Evolutionary conservation across 2,888 invertebrate genomes (phyloP).

Genomic region (Plutella xylostella): DNA sequence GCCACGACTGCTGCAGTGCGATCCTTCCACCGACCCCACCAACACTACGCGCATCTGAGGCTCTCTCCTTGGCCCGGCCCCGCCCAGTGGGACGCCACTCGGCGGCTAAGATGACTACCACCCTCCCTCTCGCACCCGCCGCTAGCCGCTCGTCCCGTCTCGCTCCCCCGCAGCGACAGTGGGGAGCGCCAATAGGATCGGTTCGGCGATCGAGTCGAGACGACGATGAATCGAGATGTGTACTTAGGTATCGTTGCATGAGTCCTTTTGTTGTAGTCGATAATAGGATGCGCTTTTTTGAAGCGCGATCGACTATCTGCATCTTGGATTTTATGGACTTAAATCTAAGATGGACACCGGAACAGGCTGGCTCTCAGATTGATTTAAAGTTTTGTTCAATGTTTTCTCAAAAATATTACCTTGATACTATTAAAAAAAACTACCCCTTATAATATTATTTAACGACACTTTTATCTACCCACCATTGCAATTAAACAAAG

Average conservation of each 20-base stretch:
- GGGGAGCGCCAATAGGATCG: conserved; percentile 69
- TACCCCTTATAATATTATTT: too few relatives aligned
- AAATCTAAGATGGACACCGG: too few relatives aligned
- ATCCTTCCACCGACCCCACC: conserved; percentile 72
- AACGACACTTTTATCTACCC: too few relatives aligned
- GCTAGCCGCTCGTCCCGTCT: conserved; percentile 33
- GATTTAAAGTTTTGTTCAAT: too few relatives aligned
- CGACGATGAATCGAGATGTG: conserved; percentile 70
- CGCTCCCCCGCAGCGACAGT: conserved; percentile 58
- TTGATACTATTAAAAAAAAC: too few relatives aligned
- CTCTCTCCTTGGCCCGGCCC: conserved; percentile 69
- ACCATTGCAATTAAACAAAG: too few relatives aligned
- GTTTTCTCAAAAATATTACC: too few relatives aligned
- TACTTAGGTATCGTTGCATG: conserved; percentile 70
- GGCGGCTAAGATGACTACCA: conserved; percentile 65
- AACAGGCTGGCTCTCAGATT: too few relatives aligned
- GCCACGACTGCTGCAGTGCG: conserved; percentile 69
- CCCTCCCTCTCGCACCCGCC: conserved; percentile 51
- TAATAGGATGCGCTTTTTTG: conserved; percentile 69
- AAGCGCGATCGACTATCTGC: conserved; percentile 49
- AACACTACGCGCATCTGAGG: conserved; percentile 73
- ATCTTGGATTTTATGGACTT: conserved; percentile 29
- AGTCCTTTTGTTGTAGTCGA: conserved; percentile 70
- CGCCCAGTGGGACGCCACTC: conserved; percentile 72
- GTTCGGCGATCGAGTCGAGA: conserved; percentile 66